These are phyloP conservation scores for Yponomeuta malinellus DNA, from an alignment of 2,888 invertebrate species.

Conservation along the genomic window DNA sequence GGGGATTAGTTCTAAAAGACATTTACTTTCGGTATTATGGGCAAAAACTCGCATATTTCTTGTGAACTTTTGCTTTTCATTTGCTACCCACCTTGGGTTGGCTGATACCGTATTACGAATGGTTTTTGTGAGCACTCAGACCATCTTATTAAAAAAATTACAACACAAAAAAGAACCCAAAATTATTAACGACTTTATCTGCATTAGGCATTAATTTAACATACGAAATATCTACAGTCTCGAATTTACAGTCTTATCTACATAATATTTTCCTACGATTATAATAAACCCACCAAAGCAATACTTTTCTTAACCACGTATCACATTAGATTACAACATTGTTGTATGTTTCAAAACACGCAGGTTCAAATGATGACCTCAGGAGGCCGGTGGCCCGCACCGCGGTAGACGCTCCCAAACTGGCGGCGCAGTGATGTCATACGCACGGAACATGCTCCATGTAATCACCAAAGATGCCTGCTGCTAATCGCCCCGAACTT, in stretches of 20 bases:
- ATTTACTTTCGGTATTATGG: background rate
- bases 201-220: background rate
- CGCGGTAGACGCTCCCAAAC: slow-evolving; percentile 32
- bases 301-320: background rate
- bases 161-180: background rate
- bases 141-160: too few species aligned
- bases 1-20: slow-evolving; percentile 3
- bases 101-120: background rate
- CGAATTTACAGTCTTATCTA: too few species aligned
- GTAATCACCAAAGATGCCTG: slow-evolving; percentile 21
- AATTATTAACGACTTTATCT: background rate
- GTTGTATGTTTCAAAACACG: background rate
- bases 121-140: background rate
- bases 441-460: slow-evolving; percentile 25
- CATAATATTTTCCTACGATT: background rate
- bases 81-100: background rate
- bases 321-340: background rate
- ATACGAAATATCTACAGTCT: too few species aligned
- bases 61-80: background rate
- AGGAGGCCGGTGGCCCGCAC: slow-evolving; percentile 19
- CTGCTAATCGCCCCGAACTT: slow-evolving; percentile 4
- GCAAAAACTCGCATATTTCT: background rate
- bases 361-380: slow-evolving; percentile 7
- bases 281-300: background rate
- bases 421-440: slow-evolving; percentile 36